These are phyloP conservation scores for Rhaphigaster nebulosa DNA, from an alignment of 2,888 invertebrate species.

Conservation along the genomic window DNA sequence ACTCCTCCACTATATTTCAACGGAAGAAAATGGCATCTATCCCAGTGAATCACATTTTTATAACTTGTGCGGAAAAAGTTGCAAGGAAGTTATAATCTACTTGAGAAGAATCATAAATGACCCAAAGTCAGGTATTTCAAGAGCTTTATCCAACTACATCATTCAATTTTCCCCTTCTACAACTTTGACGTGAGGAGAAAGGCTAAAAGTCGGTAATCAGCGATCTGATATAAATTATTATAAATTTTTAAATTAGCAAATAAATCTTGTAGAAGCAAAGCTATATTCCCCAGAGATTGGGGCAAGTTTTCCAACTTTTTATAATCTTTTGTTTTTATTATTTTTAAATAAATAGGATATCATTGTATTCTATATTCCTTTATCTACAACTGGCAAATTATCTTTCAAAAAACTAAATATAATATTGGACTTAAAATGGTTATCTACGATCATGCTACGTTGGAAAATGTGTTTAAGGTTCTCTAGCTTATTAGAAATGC, in stretches of 20 bases:
- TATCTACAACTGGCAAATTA: too few species aligned
- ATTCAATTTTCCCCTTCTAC: slow-evolving; percentile 3
- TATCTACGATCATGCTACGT: too few species aligned
- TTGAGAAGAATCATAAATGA: slow-evolving; percentile 49
- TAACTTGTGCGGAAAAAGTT: neutral
- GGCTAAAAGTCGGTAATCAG: neutral
- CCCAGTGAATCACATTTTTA: slow-evolving; percentile 27
- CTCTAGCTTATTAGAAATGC: too few species aligned
- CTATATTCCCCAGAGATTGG: too few species aligned
- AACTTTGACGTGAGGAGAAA: slow-evolving; percentile 34
- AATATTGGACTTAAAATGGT: too few species aligned
- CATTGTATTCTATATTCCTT: too few species aligned
- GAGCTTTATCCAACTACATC: slow-evolving; percentile 26
- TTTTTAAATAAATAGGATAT: too few species aligned
- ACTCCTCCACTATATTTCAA: neutral
- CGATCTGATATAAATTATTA: neutral
- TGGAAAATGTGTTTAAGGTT: too few species aligned
- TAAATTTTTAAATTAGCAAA: neutral
- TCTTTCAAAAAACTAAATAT: too few species aligned
- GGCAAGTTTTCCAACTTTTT: too few species aligned
- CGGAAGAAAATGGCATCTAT: slow-evolving; percentile 21
- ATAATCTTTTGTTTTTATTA: too few species aligned
- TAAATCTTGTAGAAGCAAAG: too few species aligned
- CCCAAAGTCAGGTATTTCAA: slow-evolving; percentile 24
- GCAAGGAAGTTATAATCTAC: slow-evolving; percentile 37